Conservation (phyloP, 1,140 invertebrate genomes). For the Leptopilina clavipes region DNA sequence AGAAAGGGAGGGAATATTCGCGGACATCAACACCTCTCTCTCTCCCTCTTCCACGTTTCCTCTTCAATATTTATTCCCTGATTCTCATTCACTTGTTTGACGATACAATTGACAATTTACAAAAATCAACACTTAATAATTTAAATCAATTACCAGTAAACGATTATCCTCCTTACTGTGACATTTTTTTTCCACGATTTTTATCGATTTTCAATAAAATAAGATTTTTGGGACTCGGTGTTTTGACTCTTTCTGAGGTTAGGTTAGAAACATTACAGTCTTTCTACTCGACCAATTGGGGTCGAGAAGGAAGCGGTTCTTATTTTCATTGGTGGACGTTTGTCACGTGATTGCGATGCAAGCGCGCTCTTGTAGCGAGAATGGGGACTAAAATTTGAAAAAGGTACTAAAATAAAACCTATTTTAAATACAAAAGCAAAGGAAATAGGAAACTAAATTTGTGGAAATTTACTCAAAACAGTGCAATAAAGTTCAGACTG, state of each 20-base stretch:
- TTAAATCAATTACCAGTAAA: no score
- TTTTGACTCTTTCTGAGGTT: not conserved
- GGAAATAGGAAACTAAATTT: not conserved
- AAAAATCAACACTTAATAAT: not conserved
- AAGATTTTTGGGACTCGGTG: not conserved
- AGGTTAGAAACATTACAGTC: not conserved
- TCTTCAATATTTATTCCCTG: no score
- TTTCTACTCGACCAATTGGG: not conserved
- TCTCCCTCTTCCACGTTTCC: not conserved
- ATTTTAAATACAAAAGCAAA: not conserved
- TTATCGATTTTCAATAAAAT: not conserved
- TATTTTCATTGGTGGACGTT: not conserved
- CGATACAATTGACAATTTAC: not conserved
- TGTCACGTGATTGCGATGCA: not conserved
- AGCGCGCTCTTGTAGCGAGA: not conserved
- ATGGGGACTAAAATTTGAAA: not conserved
- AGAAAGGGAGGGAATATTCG: conserved; percentile 13
- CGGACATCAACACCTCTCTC: not conserved
- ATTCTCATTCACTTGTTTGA: not conserved
- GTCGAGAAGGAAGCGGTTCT: not conserved
- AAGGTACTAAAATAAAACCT: not conserved
- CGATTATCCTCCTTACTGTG: not conserved
- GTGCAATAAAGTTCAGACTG: no score
- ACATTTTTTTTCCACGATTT: not conserved
- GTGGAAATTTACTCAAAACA: not conserved